A percentile compares a stretch with the other conserved stretches of the same genome.
Evolutionary conservation across 2,888 invertebrate genomes (phyloP).

Genomic region (Darwinula stevensoni): DNA sequence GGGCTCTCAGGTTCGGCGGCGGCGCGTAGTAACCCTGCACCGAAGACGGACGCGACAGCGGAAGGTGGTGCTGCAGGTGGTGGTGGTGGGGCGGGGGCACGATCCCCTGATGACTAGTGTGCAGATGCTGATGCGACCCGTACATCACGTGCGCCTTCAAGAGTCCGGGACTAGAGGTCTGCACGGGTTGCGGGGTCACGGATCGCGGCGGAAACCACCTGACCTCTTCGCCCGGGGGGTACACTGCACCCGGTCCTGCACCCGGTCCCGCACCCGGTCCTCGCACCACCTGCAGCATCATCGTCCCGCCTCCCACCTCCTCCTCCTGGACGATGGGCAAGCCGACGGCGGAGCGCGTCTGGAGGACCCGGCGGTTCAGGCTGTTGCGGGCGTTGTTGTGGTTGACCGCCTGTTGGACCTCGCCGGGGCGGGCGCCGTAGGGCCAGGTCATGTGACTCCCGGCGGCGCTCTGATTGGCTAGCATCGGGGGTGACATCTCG

Average conservation of each 20-base stretch:
- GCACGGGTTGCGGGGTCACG: neutral
- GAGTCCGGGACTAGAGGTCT: neutral
- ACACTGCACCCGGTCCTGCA: neutral
- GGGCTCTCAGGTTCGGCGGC: no score
- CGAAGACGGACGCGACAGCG: no score
- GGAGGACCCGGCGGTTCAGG: slow-evolving; percentile 2
- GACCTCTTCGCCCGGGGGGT: neutral
- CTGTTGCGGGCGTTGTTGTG: neutral
- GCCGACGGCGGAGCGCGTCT: no score
- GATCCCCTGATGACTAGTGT: no score
- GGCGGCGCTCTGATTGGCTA: slow-evolving; percentile 11
- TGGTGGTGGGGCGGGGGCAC: no score
- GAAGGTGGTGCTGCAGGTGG: no score
- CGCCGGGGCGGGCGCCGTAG: neutral
- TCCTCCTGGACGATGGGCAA: neutral
- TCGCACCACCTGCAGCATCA: neutral
- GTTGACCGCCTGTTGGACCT: neutral
- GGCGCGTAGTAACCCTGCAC: no score
- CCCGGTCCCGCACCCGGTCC: neutral
- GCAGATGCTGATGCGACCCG: neutral
- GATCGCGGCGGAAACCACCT: neutral
- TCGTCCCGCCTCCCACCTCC: neutral
- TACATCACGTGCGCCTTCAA: neutral
- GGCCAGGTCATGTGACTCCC: slow-evolving; percentile 1
- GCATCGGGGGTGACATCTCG: slow-evolving; percentile 22